A percentile compares a stretch with the other conserved stretches of the same genome.
phyloP scores from a whole-genome alignment of 2,888 invertebrate species.

The Frankliniella intonsa region DNA sequence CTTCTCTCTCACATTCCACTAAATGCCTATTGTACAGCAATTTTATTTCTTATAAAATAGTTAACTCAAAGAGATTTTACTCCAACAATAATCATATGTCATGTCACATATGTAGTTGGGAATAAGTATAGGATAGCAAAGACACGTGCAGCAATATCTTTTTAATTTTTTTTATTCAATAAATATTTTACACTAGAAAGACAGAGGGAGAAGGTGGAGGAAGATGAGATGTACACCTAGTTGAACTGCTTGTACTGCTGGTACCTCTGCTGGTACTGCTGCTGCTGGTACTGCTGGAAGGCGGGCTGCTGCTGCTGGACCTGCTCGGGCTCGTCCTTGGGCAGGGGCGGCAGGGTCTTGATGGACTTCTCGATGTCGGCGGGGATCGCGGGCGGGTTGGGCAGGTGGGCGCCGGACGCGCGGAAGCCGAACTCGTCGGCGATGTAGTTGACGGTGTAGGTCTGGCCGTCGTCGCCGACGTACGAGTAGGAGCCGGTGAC shows the following conservation, averaged over 20 bases:
- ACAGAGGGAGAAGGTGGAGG: background rate
- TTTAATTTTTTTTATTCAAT: background rate
- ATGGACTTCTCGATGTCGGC: slow-evolving; percentile 9
- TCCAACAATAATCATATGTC: background rate
- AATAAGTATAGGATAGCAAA: background rate
- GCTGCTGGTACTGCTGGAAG: slow-evolving; percentile 21
- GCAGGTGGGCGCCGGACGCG: slow-evolving; percentile 16
- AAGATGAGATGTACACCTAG: background rate
- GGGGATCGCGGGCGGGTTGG: background rate
- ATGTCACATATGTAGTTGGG: no score
- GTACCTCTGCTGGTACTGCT: slow-evolving; percentile 12
- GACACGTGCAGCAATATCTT: background rate
- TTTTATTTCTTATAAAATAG: background rate
- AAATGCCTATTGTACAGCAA: background rate
- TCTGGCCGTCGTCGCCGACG: slow-evolving; percentile 25
- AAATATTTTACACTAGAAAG: background rate
- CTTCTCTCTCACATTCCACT: background rate
- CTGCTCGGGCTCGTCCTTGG: slow-evolving; percentile 21
- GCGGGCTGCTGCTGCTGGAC: background rate
- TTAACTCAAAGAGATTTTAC: no score
- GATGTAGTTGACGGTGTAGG: slow-evolving; percentile 26
- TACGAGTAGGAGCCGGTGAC: slow-evolving; percentile 22
- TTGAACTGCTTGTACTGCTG: background rate
- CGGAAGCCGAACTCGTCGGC: slow-evolving; percentile 22
- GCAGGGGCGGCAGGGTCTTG: slow-evolving; percentile 16